phyloP scores from a whole-genome alignment of 2,888 invertebrate species.

The Cryptus viduatorius region DNA sequence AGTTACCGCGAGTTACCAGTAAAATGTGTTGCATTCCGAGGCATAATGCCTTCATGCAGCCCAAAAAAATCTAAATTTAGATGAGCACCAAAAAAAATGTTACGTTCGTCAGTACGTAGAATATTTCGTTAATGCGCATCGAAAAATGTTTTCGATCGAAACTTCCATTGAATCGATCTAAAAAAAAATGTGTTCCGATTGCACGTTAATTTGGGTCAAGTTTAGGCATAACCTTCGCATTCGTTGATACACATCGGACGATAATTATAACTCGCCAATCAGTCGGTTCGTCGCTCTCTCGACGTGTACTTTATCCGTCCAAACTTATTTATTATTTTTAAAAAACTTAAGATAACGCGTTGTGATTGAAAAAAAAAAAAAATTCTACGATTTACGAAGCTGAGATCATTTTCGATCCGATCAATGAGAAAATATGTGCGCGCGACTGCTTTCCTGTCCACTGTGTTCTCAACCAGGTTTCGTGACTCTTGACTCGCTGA shows the following conservation, averaged over 20 bases:
- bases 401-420: background rate
- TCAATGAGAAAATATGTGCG: constrained; percentile 77
- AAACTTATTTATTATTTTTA: constrained; percentile 27
- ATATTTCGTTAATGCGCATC: constrained; percentile 33
- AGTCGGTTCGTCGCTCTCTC: constrained; percentile 42
- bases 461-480: constrained; percentile 92
- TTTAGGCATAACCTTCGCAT: constrained; percentile 76
- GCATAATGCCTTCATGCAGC: constrained; percentile 41
- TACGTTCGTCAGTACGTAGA: constrained; percentile 24
- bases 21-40: constrained; percentile 63
- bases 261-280: constrained; percentile 67
- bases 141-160: background rate
- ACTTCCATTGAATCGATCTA: background rate
- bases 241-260: constrained; percentile 53
- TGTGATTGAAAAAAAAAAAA: too few relatives aligned
- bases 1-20: constrained; percentile 23
- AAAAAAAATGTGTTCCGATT: constrained; percentile 52
- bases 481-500: constrained; percentile 89
- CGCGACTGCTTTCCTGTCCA: constrained; percentile 89
- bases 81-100: constrained; percentile 54
- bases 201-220: constrained; percentile 75
- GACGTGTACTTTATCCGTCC: constrained; percentile 40
- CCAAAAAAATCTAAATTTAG: constrained; percentile 67
- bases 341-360: background rate
- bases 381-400: background rate